Base-by-base conservation (phyloP, 1,140 invertebrate genomes). In the Homarus americanus region DNA sequence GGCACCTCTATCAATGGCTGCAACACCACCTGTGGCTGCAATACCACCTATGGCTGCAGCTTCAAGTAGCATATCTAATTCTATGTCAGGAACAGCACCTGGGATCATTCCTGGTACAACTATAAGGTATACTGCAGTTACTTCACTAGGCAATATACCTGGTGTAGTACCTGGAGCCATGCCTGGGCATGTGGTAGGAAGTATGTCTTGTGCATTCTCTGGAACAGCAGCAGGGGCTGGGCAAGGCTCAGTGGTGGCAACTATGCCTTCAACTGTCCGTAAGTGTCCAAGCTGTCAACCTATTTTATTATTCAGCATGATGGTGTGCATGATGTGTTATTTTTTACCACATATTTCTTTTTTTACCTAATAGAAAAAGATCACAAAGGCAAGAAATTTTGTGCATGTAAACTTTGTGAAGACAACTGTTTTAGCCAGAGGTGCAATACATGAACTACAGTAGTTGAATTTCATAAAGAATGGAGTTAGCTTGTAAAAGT, bases 211-310 rank as follows among this genome's bases (percentile, higher is more conserved):
- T 72, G 17, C 49, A 72, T 41, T 73, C 38, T 28, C 41, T 84
- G 82, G 83, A 73, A 17, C 32, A 36, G 36, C 34, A 75, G 83
- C 66, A 73, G 72, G 66, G 83, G 72, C 72, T 76, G 72, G 72
- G 40, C 83, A 86, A 69, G 41, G 73, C 69, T 58, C 41, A 53
- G 72, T 80, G 44, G 20, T 63, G 36, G 20, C 75, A 58, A 32
- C 85, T 80, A 49, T 87, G 32, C 58, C 85, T 69, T 41, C 85
- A 80, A n/a, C 85, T 87, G n/a, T 87, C 34, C 75, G 85, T 80
- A 87, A 79, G 85, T 87, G 28, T 79, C 20, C 10, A 40, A 28
- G 4, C 24, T 58, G 4, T 24, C 15, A 58, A 58, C 17, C 20
- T 10, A 4, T 5, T 83, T 79, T 36, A 12, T n/a, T 80, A 24